Evolutionary conservation across 2,888 invertebrate species (phyloP), one percentile per base, ranked within the genome.

Genomic region (Spialia ferax): DNA sequence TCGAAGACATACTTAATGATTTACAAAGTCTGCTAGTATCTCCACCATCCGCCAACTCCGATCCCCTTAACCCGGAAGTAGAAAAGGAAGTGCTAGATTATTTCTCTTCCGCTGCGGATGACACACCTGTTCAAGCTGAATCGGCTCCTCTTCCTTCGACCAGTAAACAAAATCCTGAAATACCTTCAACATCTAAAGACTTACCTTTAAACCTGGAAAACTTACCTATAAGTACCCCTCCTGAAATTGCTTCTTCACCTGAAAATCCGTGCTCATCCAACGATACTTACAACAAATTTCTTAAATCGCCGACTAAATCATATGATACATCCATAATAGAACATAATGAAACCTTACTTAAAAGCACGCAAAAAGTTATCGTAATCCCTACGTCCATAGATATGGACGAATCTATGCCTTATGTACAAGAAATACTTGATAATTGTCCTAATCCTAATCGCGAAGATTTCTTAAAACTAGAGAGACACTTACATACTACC

Each of bases 341-440:
- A 59, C 59, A 66, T 20, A 70, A 67, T 23, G 60, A 67, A 48
- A 50, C 10, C 13, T 11, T 70, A 29, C 29, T 67, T 18, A 67
- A 67, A 56, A 22, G 35, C 3, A 22, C 10, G 18, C 45, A 59
- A 18, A 69, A 69, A 13, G 8, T 63, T 54, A 61, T 67, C 15
- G 26, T 71, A 11, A 50, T 69, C 35, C 69, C 63, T 50, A 69
- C 63, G 8, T 67, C 69, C 0, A 29, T 71, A 15, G 71, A 71
- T 15, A 22, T 63, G 11, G 67, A 69, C 29, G 63, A 69, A 60
- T 67, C 64, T 22, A 71, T 63, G 13, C 71, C 71, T 1, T 67
- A 67, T 15, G 23, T 63, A 1, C 52, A 69, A 13, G 62, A 69
- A n/a, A 35, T 69, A n/a, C 54, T 69, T 48, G 35, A 20, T 35